A percentile compares a stretch with the other conserved stretches of the same genome.
Conservation (phyloP, 1,140 invertebrate species). For the Dinoponera quadriceps region DNA sequence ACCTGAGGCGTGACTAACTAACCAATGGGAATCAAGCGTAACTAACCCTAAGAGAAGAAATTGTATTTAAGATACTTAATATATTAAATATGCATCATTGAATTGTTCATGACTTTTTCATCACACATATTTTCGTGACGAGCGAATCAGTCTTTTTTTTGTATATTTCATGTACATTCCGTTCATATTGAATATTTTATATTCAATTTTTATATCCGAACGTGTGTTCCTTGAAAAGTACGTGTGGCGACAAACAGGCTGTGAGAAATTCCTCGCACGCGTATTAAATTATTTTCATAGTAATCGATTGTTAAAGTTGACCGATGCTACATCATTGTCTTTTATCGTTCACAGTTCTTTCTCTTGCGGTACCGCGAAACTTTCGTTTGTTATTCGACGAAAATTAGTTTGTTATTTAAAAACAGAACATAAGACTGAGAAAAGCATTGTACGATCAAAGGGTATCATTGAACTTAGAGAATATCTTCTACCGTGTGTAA, state of each 20-base stretch:
- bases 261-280: not conserved
- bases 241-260: constrained; percentile 14
- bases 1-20: not conserved
- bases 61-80: constrained; percentile 12
- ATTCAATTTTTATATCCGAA: too few relatives aligned
- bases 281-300: not conserved
- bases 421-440: constrained; percentile 58
- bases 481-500: constrained; percentile 33
- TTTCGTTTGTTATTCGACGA: constrained; percentile 3
- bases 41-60: constrained; percentile 14
- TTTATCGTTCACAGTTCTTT: too few relatives aligned
- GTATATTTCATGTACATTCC: too few relatives aligned
- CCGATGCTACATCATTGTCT: too few relatives aligned
- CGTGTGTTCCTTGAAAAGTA: too few relatives aligned
- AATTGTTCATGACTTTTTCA: constrained; percentile 14
- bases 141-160: too few relatives aligned
- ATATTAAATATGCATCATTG: constrained; percentile 5
- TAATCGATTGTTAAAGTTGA: too few relatives aligned
- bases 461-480: constrained; percentile 53
- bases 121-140: too few relatives aligned
- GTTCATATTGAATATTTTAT: too few relatives aligned
- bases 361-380: not conserved
- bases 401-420: constrained; percentile 18
- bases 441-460: not conserved
- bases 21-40: not conserved